phyloP scores from a whole-genome alignment of 2,113 vertebrate genomes.

The Phaethornis superciliosus region DNA sequence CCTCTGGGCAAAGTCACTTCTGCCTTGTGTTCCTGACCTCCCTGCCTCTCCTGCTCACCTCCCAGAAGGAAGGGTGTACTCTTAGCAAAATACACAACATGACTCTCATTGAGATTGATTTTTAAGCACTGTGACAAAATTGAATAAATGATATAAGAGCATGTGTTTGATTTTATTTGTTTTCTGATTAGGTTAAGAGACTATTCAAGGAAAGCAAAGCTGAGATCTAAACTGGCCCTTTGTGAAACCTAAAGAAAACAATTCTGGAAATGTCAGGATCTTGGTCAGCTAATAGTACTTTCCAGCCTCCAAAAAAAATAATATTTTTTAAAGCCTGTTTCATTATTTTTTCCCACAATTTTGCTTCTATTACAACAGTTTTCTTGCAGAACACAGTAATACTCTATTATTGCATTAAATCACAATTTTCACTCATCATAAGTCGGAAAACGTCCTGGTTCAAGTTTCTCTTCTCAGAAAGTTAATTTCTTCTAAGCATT shows the following conservation, averaged over 20 bases:
- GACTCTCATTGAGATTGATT: accelerated
- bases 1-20: background rate
- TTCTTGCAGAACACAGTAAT: background rate
- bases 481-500: background rate
- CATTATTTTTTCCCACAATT: background rate
- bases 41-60: background rate
- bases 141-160: background rate
- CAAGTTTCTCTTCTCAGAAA: background rate
- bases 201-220: background rate
- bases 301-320: background rate
- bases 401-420: background rate
- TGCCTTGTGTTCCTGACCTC: background rate
- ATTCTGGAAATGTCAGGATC: background rate
- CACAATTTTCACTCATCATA: background rate
- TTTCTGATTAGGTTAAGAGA: background rate
- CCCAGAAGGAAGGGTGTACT: background rate
- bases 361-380: background rate
- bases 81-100: background rate
- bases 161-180: background rate
- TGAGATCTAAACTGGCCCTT: background rate
- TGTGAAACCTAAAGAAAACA: background rate
- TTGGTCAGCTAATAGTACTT: background rate
- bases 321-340: background rate
- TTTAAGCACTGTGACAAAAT: background rate
- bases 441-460: background rate